phyloP scores from a whole-genome alignment of 2,797 vertebrate genomes.

The Leptoclinus maculatus region DNA sequence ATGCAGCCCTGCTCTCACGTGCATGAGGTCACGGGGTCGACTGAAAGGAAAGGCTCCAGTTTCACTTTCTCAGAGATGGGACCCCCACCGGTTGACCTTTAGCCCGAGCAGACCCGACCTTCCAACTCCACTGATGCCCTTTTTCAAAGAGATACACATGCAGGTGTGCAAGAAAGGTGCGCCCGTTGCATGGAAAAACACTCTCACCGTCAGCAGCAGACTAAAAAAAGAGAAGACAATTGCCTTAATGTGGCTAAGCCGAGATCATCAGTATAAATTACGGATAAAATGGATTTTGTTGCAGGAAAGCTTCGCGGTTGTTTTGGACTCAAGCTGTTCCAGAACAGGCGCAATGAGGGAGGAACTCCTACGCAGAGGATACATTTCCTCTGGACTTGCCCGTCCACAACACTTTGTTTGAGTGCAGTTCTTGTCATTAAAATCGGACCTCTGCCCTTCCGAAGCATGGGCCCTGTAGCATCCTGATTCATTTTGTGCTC shows the following conservation, averaged over 20 bases:
- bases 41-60: conserved; percentile 58
- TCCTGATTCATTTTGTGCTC: conserved; percentile 67
- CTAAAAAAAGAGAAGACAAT: neutral
- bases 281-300: conserved; percentile 47
- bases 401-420: conserved; percentile 53
- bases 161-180: neutral
- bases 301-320: conserved; percentile 36
- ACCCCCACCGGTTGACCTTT: conserved; percentile 42
- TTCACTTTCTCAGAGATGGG: conserved; percentile 67
- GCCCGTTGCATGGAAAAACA: neutral
- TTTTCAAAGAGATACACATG: conserved; percentile 14
- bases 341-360: conserved; percentile 34
- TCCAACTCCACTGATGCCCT: conserved; percentile 1
- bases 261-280: conserved; percentile 33
- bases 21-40: conserved; percentile 30
- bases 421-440: conserved; percentile 78
- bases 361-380: conserved; percentile 66
- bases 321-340: conserved; percentile 50
- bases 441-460: conserved; percentile 78
- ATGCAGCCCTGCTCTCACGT: conserved; percentile 35
- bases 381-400: conserved; percentile 61
- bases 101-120: conserved; percentile 46
- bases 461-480: conserved; percentile 54
- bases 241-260: conserved; percentile 32
- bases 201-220: neutral